These are phyloP conservation scores for Drosophila mettleri DNA, from an alignment of 2,888 invertebrate genomes.

Conservation along the genomic window DNA sequence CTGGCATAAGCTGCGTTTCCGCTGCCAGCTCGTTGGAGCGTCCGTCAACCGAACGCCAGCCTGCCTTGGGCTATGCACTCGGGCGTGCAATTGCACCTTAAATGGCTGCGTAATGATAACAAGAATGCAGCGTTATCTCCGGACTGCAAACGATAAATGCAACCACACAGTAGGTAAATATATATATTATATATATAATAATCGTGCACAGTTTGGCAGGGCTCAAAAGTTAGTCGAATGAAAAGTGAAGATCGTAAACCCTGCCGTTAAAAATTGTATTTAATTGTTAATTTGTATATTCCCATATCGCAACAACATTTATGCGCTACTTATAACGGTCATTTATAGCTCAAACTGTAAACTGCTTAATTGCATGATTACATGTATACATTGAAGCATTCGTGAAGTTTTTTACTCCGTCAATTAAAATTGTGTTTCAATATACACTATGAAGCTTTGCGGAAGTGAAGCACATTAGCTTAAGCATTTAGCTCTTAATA, in stretches of 20 bases:
- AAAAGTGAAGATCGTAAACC: too few relatives aligned
- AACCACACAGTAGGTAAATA: background rate
- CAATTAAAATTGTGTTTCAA: slow-evolving; percentile 41
- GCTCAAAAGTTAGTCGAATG: too few relatives aligned
- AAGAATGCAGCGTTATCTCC: slow-evolving; percentile 4
- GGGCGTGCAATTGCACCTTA: slow-evolving; percentile 21
- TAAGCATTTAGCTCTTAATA: too few relatives aligned
- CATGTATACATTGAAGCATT: slow-evolving; percentile 39
- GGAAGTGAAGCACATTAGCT: background rate
- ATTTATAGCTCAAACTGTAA: slow-evolving; percentile 35
- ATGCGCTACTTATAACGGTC: background rate
- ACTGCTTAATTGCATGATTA: slow-evolving; percentile 50
- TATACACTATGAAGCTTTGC: background rate
- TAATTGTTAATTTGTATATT: background rate
- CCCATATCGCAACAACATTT: background rate
- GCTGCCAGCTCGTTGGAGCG: slow-evolving; percentile 32
- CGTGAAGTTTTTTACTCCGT: slow-evolving; percentile 27
- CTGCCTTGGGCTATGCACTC: slow-evolving; percentile 28
- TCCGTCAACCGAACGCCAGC: slow-evolving; percentile 50
- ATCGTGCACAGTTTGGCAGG: too few relatives aligned
- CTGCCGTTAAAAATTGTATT: too few relatives aligned
- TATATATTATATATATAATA: too few relatives aligned
- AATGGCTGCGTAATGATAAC: slow-evolving; percentile 32
- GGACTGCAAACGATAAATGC: background rate
- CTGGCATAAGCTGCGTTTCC: slow-evolving; percentile 65